Evolutionary conservation across 2,888 invertebrate genomes (phyloP), one percentile per base, ranked within the genome.

Genomic region (Leptinotarsa juncta): DNA sequence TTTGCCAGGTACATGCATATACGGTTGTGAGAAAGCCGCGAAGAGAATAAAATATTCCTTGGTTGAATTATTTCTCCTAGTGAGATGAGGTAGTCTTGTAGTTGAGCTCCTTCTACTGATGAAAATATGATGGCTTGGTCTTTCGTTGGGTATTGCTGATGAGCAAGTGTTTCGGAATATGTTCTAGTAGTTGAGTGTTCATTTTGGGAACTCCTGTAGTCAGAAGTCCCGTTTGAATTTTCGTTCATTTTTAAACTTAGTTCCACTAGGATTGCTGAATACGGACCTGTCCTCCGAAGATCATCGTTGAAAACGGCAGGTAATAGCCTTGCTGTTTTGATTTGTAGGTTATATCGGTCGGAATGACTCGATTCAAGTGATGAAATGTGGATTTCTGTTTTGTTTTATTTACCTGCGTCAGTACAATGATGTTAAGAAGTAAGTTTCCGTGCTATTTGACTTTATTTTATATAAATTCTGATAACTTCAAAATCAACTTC

Each of bases 71-170:
- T 32, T 18, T 26, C 18, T 57, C 57, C 69, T n/a, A 70, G n/a
- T 2, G 53, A 32, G 32, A 70, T 7, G 53, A 70, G 57, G 42
- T 70, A 70, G 18, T 70, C 69, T 18, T 26, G 18, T 20, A 70
- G 48, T 42, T 70, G 4, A n/a, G 65, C 10, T 10, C 65, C 20
- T 23, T 65, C 32, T 23, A 26, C 23, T 3, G 65, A 26, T 12
- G 23, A 32, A 26, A 65, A 65, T 12, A 65, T 4, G 4, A 65
- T 65, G 7, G 65, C 65, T 65, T 65, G 65, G 3, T 65, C 10
- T 32, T 65, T 65, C 2, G 23, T 26, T 65, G 32, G 65, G 16
- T 42, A 26, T 3, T 26, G 65, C 16, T 65, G 82, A 12, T 65
- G 3, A 26, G n/a, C 23, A 50, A 55, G 20, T 18, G 26, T 16